phyloP scores from a whole-genome alignment of 1,140 invertebrate genomes.

The Mamestra configurata region DNA sequence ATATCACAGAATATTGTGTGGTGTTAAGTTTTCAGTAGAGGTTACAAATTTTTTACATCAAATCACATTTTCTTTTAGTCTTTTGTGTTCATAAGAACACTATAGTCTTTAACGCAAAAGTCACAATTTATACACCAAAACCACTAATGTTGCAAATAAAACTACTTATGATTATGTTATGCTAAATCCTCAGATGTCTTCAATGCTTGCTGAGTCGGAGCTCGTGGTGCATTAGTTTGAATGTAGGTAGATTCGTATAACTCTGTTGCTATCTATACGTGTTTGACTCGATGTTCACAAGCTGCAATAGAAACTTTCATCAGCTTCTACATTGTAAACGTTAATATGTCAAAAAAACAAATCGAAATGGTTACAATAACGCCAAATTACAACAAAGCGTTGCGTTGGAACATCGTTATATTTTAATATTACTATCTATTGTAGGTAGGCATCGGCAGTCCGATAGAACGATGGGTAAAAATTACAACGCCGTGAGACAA shows the following conservation, averaged over 20 bases:
- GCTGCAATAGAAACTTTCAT: conserved; percentile 89
- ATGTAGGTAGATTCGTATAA: conserved; percentile 64
- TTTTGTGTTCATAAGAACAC: conserved; percentile 72
- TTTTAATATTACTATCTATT: conserved; percentile 79
- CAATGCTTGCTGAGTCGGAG: conserved; percentile 95
- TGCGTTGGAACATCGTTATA: conserved; percentile 71
- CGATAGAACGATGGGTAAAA: conserved; percentile 75
- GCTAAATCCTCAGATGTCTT: conserved; percentile 96
- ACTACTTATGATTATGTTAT: conserved; percentile 76
- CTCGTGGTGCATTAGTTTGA: conserved; percentile 87
- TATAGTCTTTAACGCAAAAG: conserved; percentile 65
- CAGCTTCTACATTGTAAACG: conserved; percentile 47
- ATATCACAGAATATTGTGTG: conserved; percentile 85
- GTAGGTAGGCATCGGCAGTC: conserved; percentile 75
- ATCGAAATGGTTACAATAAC: conserved; percentile 54
- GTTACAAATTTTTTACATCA: conserved; percentile 75
- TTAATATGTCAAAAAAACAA: conserved; percentile 47
- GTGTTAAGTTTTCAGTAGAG: conserved; percentile 74
- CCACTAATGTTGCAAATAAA: conserved; percentile 79
- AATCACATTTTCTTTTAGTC: conserved; percentile 81
- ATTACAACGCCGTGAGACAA: conserved; percentile 74
- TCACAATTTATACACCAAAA: conserved; percentile 80
- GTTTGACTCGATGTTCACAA: conserved; percentile 93
- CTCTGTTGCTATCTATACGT: conserved; percentile 88
- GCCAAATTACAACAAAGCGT: conserved; percentile 66